Evolutionary conservation across 2,797 vertebrate species (phyloP).

Genomic region (Coregonus sp.): DNA sequence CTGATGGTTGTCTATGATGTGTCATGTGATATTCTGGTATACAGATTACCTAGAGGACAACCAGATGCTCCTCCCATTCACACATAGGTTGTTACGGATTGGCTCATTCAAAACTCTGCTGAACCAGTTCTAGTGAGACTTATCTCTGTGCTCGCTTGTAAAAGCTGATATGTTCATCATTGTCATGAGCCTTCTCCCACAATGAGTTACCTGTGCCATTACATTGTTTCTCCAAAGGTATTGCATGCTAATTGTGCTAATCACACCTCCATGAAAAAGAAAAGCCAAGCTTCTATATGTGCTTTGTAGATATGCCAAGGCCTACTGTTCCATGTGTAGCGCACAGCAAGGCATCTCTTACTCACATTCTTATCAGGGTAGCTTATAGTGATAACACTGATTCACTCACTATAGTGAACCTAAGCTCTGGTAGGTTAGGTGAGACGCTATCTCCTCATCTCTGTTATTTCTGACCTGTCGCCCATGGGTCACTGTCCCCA

Average conservation of each 20-base stretch:
- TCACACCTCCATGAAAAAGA: neutral
- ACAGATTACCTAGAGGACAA: slow-evolving; percentile 1
- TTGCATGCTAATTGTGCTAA: neutral
- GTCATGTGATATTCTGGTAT: slow-evolving; percentile 25
- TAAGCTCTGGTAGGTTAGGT: neutral
- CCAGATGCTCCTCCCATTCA: neutral
- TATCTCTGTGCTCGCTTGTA: neutral
- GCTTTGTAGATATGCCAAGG: no score
- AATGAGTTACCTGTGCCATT: neutral
- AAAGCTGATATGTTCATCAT: neutral
- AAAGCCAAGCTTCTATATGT: neutral
- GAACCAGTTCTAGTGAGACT: neutral
- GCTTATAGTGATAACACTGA: neutral
- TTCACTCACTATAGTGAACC: neutral
- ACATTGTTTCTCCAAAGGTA: neutral
- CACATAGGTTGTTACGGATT: neutral
- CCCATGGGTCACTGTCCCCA: neutral
- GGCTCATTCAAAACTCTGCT: neutral
- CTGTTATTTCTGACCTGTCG: neutral
- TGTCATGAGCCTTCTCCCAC: neutral
- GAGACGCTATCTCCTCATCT: neutral
- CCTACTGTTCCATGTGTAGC: no score
- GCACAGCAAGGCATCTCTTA: neutral
- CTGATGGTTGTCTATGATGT: slow-evolving; percentile 28
- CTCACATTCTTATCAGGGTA: neutral